Evolutionary conservation across 2,888 invertebrate genomes (phyloP).

Genomic region (Auanema freiburgensis): DNA sequence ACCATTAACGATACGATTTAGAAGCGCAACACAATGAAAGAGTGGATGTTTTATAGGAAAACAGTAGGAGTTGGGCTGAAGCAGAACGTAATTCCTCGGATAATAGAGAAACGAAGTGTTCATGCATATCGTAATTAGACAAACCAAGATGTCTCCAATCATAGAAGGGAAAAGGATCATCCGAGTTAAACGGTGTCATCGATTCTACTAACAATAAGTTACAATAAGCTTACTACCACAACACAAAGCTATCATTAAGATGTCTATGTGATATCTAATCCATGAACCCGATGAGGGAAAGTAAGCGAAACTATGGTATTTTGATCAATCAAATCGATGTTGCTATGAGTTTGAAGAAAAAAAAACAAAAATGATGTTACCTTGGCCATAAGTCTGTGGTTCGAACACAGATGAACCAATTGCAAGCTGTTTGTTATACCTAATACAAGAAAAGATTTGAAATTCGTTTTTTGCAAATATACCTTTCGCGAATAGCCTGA

Average conservation of each 20-base stretch:
- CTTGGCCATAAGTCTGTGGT: conserved; percentile 59
- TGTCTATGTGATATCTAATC: no score
- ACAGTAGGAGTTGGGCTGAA: neutral
- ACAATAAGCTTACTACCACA: conserved; percentile 2
- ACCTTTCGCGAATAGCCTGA: conserved; percentile 76
- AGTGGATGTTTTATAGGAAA: neutral
- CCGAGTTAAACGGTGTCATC: conserved; percentile 33
- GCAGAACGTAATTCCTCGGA: neutral
- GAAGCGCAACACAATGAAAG: neutral
- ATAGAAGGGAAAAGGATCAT: conserved; percentile 58
- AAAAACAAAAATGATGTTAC: conserved; percentile 16
- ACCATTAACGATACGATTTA: neutral
- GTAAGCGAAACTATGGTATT: no score
- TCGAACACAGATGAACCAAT: conserved; percentile 34
- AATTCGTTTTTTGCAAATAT: conserved; percentile 9
- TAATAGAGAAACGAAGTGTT: neutral
- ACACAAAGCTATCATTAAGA: neutral
- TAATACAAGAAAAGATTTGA: conserved; percentile 10
- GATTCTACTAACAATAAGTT: neutral
- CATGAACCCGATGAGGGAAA: no score
- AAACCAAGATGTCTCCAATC: conserved; percentile 11
- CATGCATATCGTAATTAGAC: neutral
- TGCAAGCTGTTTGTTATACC: conserved; percentile 49
- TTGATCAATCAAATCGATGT: no score
- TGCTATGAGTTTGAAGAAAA: no score